Conservation (phyloP, 2,797 vertebrate species). For the Pseudomugil gertrudae region DNA sequence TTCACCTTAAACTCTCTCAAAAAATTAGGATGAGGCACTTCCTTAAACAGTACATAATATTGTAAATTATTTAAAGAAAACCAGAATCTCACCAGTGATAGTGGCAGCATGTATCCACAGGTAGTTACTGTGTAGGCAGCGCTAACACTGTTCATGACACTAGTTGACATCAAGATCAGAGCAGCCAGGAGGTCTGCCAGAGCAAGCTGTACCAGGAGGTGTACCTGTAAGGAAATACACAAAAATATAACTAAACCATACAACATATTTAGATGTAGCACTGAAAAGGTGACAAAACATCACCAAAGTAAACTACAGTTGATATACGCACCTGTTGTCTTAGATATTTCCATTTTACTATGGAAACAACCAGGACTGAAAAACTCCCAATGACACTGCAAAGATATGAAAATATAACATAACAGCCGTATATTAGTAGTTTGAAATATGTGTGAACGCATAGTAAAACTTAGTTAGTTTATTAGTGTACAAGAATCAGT, state of each 20-base stretch:
- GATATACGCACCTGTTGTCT: slow-evolving; percentile 76
- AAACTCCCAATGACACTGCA: slow-evolving; percentile 85
- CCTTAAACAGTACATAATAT: neutral
- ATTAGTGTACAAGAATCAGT: too few species aligned
- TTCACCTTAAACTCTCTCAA: neutral
- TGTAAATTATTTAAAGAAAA: slow-evolving; percentile 18
- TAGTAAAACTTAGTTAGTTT: too few species aligned
- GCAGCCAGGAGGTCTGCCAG: slow-evolving; percentile 85
- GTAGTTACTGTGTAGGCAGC: slow-evolving; percentile 11
- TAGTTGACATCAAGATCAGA: slow-evolving; percentile 68
- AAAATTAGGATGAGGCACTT: neutral
- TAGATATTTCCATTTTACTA: slow-evolving; percentile 71
- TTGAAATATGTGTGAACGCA: neutral
- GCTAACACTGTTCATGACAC: slow-evolving; percentile 63
- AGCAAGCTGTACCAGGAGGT: slow-evolving; percentile 82
- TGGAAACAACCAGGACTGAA: slow-evolving; percentile 80
- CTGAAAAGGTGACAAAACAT: neutral
- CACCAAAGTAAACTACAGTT: neutral
- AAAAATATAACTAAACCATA: too few species aligned
- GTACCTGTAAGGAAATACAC: slow-evolving; percentile 70
- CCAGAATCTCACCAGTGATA: slow-evolving; percentile 79
- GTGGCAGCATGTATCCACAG: slow-evolving; percentile 75
- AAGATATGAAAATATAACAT: neutral
- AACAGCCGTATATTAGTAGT: neutral
- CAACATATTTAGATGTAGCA: neutral